These are phyloP conservation scores for Trematomus bernacchii DNA, from an alignment of 2,797 vertebrate genomes.

Conservation along the genomic window DNA sequence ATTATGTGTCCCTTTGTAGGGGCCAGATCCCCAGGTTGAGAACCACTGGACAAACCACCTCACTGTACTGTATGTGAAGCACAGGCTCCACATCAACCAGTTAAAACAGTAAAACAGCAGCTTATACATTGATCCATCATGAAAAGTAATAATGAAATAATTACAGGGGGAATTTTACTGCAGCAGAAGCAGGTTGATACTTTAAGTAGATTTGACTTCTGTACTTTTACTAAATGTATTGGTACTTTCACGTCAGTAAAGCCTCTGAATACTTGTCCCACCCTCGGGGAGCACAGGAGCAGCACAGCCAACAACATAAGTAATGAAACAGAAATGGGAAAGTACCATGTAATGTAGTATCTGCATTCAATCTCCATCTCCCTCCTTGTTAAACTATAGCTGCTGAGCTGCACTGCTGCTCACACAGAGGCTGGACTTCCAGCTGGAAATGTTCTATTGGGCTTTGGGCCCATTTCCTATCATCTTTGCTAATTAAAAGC, in stretches of 20 bases:
- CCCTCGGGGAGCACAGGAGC: constrained; percentile 53
- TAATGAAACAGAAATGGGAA: constrained; percentile 73
- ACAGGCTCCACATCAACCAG: background rate
- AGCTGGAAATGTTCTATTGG: constrained; percentile 86
- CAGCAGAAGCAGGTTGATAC: constrained; percentile 6
- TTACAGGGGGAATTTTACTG: background rate
- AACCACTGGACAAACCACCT: background rate
- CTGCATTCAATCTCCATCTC: constrained; percentile 76
- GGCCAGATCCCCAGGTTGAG: background rate
- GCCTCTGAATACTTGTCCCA: constrained; percentile 16
- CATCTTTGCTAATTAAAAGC: constrained; percentile 84
- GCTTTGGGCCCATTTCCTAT: constrained; percentile 83
- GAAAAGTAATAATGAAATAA: background rate
- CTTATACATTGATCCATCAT: background rate
- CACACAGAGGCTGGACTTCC: constrained; percentile 74
- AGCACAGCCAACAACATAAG: constrained; percentile 50
- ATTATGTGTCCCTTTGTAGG: background rate
- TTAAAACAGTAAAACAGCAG: background rate
- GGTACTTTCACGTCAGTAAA: constrained; percentile 2
- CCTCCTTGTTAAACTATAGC: constrained; percentile 69
- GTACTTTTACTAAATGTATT: constrained; percentile 3
- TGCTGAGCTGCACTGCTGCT: constrained; percentile 64
- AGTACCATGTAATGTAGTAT: constrained; percentile 72
- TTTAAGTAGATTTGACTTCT: background rate
- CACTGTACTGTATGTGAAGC: background rate